A percentile compares a stretch with the other conserved stretches of the same genome.
phyloP scores from a whole-genome alignment of 2,113 vertebrate species.

The Percopsis transmontana region DNA sequence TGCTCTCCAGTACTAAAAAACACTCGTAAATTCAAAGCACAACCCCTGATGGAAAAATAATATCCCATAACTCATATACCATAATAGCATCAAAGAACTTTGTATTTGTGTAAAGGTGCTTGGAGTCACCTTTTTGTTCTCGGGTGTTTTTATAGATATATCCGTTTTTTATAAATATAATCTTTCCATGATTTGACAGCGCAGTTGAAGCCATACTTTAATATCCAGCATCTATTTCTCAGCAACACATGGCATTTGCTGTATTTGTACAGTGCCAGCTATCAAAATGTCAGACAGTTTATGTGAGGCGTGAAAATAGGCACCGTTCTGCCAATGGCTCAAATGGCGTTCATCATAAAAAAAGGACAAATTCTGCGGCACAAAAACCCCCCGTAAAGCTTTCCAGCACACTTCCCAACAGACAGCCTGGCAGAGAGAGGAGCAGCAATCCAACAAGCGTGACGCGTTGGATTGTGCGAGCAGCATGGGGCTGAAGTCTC shows the following conservation, averaged over 20 bases:
- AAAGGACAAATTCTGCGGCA: constrained; percentile 13
- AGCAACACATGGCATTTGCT: constrained; percentile 52
- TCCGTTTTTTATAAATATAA: constrained; percentile 33
- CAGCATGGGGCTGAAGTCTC: neutral
- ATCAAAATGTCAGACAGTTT: constrained; percentile 67
- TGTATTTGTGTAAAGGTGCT: constrained; percentile 44
- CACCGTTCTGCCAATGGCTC: constrained; percentile 54
- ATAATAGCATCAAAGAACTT: constrained; percentile 47
- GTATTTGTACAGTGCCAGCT: constrained; percentile 36
- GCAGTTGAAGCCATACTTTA: constrained; percentile 38
- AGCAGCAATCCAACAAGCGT: neutral
- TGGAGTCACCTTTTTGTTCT: constrained; percentile 33
- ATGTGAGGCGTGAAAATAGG: constrained; percentile 58
- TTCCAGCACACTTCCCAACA: constrained; percentile 35
- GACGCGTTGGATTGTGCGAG: neutral
- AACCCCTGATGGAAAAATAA: constrained; percentile 47
- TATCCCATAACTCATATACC: constrained; percentile 36
- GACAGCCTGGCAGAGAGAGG: constrained; percentile 27
- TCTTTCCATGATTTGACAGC: constrained; percentile 40
- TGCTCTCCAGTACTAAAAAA: constrained; percentile 25
- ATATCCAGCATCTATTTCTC: constrained; percentile 40
- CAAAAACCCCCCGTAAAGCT: constrained; percentile 36
- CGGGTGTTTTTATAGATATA: constrained; percentile 45
- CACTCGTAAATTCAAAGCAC: constrained; percentile 31
- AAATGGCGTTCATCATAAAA: constrained; percentile 27